Evolutionary conservation across 2,888 invertebrate genomes (phyloP), one percentile per base, ranked within the genome.

Genomic region (Eupithecia centaureata): DNA sequence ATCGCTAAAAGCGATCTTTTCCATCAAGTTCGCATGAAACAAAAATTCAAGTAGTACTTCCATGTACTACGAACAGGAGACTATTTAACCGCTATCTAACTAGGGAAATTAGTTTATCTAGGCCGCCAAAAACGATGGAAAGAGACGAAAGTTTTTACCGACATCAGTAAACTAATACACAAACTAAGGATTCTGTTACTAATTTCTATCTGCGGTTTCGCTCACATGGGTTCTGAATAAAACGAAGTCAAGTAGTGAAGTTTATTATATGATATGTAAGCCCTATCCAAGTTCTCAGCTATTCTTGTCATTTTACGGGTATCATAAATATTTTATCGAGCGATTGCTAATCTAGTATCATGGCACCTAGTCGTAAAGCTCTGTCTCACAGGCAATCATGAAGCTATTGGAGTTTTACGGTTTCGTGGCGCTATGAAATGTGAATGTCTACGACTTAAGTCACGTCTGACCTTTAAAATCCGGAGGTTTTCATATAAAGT

Each of bases 321-420:
- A 25, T 33, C 67, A 61, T 72, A 63, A 72, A 72, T 60, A 66
- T 68, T 69, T 65, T 61, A 72, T 72, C 61, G 65, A 64, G 42
- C 38, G 60, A 72, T 68, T 66, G 58, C 62, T 70, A 64, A 61
- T 58, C 60, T 62, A 65, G 70, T 70, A 63, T 68, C 63, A 56
- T 63, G 65, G 47, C 54, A 61, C 60, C 33, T 27, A 59, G 58
- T 71, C 71, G 68, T 73, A 69, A 73, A 71, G 54, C 65, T 22
- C 56, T 18, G 61, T 65, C 68, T 71, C 65, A 58, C 66, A 51
- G 42, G 28, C 54, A 61, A 71, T 71, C 67, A 68, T 63, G 63
- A 47, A 58, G 54, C 32, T 54, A 65, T 70, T 61, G 61, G 33
- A 59, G 54, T 56, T 71, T 71, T 64, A 73, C 62, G 54, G 61